Conservation (phyloP, 2,797 vertebrate genomes). For the Ceyx erithaca region DNA sequence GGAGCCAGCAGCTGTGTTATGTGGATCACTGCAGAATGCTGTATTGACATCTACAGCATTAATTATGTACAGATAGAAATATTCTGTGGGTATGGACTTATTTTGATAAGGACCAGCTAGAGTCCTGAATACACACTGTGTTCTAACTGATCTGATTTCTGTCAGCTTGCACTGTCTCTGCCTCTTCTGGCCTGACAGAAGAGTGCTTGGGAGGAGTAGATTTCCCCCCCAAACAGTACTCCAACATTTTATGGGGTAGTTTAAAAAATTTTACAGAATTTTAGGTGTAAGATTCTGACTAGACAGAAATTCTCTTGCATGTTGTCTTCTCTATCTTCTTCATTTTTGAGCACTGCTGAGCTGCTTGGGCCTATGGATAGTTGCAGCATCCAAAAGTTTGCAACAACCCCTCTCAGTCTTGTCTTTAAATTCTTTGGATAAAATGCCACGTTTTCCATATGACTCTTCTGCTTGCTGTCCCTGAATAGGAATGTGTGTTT, state of each 20-base stretch:
- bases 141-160: neutral
- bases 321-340: conserved; percentile 68
- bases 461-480: neutral
- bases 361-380: conserved; percentile 68
- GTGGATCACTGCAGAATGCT: neutral
- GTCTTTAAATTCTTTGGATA: conserved; percentile 36
- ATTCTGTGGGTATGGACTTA: neutral
- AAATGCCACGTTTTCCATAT: neutral
- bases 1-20: neutral
- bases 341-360: conserved; percentile 49
- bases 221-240: neutral
- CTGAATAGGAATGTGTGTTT: neutral
- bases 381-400: conserved; percentile 55
- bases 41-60: neutral
- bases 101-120: neutral
- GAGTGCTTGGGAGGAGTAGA: neutral
- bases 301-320: conserved; percentile 69
- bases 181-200: neutral
- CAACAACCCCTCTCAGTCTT: conserved; percentile 77
- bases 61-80: neutral
- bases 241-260: neutral
- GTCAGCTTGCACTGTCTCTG: neutral
- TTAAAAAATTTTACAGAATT: neutral
- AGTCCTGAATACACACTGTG: neutral
- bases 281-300: neutral